Evolutionary conservation across 2,113 vertebrate species (phyloP).

Genomic region (Ramphastos sulfuratus): DNA sequence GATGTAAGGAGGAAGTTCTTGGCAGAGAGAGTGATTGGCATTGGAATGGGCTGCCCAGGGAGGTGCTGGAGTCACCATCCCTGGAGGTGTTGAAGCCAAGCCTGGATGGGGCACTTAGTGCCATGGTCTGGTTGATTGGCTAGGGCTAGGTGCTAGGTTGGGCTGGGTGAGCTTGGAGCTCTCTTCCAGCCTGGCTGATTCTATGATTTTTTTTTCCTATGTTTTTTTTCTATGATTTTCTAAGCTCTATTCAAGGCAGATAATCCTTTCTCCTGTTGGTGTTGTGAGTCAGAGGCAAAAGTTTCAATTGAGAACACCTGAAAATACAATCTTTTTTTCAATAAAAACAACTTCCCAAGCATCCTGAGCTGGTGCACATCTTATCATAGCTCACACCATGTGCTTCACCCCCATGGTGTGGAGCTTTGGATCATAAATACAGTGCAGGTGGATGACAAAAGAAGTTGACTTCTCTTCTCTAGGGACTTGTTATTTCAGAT

Average conservation of each 20-base stretch:
- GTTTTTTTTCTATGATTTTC: too few species aligned
- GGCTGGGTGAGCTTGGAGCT: too few species aligned
- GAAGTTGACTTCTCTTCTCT: background rate
- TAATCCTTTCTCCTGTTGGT: background rate
- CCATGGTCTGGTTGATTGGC: too few species aligned
- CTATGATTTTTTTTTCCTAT: too few species aligned
- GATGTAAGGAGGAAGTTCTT: too few species aligned
- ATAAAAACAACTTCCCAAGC: background rate
- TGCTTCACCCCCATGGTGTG: fast-evolving
- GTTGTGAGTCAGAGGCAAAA: background rate
- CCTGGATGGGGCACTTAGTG: too few species aligned
- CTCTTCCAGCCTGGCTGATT: too few species aligned
- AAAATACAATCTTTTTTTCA: background rate
- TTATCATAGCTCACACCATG: background rate
- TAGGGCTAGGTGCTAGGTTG: too few species aligned
- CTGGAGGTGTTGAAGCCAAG: too few species aligned
- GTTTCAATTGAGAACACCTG: background rate
- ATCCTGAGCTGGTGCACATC: background rate
- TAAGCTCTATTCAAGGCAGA: background rate
- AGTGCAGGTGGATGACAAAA: background rate
- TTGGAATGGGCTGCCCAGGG: too few species aligned
- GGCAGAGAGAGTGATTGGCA: too few species aligned
- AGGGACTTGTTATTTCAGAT: background rate
- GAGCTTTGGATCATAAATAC: background rate
- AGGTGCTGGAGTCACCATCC: too few species aligned